Base-by-base conservation (phyloP, 2,113 vertebrate genomes). In the Astur gentilis region DNA sequence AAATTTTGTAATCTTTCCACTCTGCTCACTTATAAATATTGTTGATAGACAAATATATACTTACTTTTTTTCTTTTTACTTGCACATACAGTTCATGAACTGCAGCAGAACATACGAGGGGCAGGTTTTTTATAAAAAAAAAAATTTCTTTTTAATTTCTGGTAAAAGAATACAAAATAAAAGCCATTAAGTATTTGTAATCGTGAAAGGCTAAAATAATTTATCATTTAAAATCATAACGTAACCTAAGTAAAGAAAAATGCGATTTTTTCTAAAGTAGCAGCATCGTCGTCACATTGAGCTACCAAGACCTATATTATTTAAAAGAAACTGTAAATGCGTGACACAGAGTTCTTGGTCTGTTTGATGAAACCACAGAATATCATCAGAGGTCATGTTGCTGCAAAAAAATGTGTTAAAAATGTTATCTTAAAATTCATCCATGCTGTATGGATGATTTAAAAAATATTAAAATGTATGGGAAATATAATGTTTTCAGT, bases 1-100 rank as follows among this genome's bases (percentile, higher is more conserved):
- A 98, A 98, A 99, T 97, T 98, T 98, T 98, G 98, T 98, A 98
- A 98, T 98, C 91, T 95, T 98, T 95, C 96, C 90, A 95, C 98
- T 98, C 95, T 98, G 93, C 97, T 96, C 95, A 95, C 95, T 97
- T 98, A 97, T 98, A 98, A 99, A 98, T 98, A 98, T 95, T 91
- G 96, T 96, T 97, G 98, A 98, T 97, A 97, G 98, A 98, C 98
- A 98, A 98, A 98, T 97, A 96, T 97, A 97, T 98, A 93, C 93
- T 97, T 98, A 82, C 83, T 97, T 93, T 96, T 92, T 94, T 96
- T 96, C 82, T 70, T 92, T 75, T 91, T 79, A 58, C 94, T 87
- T 83, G 40, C 91, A 71, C 91, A 20, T 88, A 47, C 27, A 78
- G 89, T 96, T 96, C 92, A 80, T 93, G 94, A 95, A 94, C 85